phyloP scores from a whole-genome alignment of 2,113 vertebrate genomes.

The Chaenocephalus aceratus region DNA sequence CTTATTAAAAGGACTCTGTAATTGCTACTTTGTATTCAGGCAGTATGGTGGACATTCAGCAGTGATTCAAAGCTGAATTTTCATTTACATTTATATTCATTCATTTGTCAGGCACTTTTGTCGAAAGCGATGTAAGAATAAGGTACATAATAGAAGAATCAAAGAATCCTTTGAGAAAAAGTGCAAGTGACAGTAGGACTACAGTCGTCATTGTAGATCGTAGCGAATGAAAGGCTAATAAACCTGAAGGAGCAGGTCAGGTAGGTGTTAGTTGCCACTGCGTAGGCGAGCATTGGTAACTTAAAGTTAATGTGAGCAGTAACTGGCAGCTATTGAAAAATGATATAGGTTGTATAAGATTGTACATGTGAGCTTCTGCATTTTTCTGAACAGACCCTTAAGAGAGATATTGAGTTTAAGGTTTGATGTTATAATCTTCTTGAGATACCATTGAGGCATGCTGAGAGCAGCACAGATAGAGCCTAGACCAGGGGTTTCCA shows the following conservation, averaged over 20 bases:
- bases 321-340: not conserved
- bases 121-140: constrained; percentile 8
- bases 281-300: not conserved
- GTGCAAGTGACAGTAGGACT: not conserved
- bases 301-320: not conserved
- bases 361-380: too few species aligned
- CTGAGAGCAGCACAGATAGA: not conserved
- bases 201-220: not conserved
- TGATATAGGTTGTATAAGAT: too few species aligned
- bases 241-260: not conserved
- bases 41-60: not conserved
- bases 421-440: not conserved
- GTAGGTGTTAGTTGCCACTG: not conserved
- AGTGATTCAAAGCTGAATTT: constrained; percentile 21
- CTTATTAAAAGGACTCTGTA: constrained; percentile 13
- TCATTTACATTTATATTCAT: constrained; percentile 13
- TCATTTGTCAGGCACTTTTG: constrained; percentile 8
- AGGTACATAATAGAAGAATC: not conserved
- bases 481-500: not conserved
- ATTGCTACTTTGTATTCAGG: constrained; percentile 34
- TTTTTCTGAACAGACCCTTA: too few species aligned
- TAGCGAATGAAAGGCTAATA: not conserved
- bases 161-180: constrained; percentile 8
- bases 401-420: too few species aligned
- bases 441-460: not conserved